Evolutionary conservation across 92 coral and sea anemone genomes (phyloP).

Genomic region (Paramuricea clavata): DNA sequence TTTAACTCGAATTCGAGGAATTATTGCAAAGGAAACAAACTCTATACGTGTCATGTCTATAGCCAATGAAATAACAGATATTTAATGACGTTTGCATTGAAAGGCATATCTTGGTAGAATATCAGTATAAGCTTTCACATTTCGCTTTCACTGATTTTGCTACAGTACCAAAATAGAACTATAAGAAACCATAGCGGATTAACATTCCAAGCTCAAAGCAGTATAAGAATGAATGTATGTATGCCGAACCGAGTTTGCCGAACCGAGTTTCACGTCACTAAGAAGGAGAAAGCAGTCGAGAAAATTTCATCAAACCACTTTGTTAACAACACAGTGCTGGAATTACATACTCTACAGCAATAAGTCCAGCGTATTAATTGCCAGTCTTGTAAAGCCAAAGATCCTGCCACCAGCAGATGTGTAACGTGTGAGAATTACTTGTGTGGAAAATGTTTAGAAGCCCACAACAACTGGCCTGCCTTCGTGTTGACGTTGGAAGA

Average conservation of each 20-base stretch:
- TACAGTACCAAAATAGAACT: not conserved
- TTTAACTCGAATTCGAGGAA: too few species aligned
- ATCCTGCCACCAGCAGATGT: not conserved
- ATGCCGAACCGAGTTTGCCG: slow-evolving; percentile 11
- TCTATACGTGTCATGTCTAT: not conserved
- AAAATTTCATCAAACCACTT: not conserved
- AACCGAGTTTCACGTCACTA: not conserved
- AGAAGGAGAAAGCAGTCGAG: not conserved
- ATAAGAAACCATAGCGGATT: not conserved
- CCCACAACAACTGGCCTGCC: slow-evolving; percentile 14
- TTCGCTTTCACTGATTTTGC: not conserved
- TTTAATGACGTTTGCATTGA: not conserved
- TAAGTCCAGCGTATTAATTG: not conserved
- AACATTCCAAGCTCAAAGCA: not conserved
- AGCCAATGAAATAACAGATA: not conserved
- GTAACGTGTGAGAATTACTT: not conserved
- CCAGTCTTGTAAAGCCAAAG: not conserved
- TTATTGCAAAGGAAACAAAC: too few species aligned
- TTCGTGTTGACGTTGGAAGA: slow-evolving; percentile 11
- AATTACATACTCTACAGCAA: not conserved
- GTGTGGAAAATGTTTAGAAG: not conserved
- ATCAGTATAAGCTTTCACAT: not conserved
- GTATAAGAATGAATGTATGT: not conserved
- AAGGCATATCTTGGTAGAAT: not conserved
- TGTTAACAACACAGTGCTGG: not conserved